Conservation (phyloP, 30 jellyfish, hydroid and myxozoan genomes). For the Cassiopea xamachana region DNA sequence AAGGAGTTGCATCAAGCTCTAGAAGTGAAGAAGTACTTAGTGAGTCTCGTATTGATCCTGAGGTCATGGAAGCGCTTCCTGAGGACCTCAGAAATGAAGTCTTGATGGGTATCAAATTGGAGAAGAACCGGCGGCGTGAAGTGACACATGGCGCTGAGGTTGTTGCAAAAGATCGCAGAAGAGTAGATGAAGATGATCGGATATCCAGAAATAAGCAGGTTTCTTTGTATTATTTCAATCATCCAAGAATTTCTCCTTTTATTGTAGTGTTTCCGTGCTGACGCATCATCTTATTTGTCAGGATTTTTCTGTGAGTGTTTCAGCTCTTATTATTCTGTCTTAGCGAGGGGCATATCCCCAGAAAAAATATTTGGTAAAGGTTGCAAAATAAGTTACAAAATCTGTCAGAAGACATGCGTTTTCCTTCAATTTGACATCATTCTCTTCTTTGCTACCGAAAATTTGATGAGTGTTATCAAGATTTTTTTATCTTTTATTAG, state of each 20-base stretch:
- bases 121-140: neutral
- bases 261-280: neutral
- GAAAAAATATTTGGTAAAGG: too few species aligned
- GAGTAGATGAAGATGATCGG: neutral
- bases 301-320: too few species aligned
- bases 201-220: constrained; percentile 3
- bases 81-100: constrained; percentile 67
- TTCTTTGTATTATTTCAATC: neutral
- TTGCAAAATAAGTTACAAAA: too few species aligned
- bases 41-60: constrained; percentile 78
- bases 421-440: too few species aligned
- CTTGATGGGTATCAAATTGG: constrained; percentile 13
- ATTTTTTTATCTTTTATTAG: too few species aligned
- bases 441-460: too few species aligned
- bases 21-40: constrained; percentile 15
- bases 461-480: too few species aligned
- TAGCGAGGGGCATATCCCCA: too few species aligned
- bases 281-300: too few species aligned
- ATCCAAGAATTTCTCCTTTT: neutral
- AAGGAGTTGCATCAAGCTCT: too few species aligned
- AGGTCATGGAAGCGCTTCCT: constrained; percentile 79
- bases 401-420: too few species aligned
- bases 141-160: neutral
- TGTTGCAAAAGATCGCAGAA: neutral
- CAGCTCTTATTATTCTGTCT: too few species aligned